Conservation (phyloP, 2,797 vertebrate genomes). For the Acestrorhynchus altus region DNA sequence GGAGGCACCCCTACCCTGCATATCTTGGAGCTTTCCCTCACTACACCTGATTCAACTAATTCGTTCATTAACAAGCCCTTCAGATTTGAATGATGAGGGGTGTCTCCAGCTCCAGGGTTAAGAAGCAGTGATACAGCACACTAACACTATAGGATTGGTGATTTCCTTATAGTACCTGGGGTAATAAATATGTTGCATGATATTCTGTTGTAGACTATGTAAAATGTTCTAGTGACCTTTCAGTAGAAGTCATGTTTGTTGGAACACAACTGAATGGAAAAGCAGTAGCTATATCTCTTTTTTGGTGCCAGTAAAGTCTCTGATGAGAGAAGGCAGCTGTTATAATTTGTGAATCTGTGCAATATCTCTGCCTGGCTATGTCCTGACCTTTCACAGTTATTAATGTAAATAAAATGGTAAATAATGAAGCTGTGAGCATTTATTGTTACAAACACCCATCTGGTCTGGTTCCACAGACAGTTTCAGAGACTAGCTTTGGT, state of each 20-base stretch:
- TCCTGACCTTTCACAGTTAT: constrained; percentile 30
- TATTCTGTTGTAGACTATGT: constrained; percentile 18
- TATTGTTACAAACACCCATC: neutral
- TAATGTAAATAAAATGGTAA: constrained; percentile 33
- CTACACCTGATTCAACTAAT: too few relatives aligned
- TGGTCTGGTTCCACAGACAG: too few relatives aligned
- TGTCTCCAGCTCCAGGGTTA: too few relatives aligned
- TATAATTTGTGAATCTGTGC: constrained; percentile 30
- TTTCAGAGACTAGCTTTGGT: too few relatives aligned
- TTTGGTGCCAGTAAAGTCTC: constrained; percentile 38
- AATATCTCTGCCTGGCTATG: constrained; percentile 37
- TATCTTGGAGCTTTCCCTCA: too few relatives aligned
- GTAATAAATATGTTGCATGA: constrained; percentile 46
- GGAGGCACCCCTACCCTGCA: too few relatives aligned
- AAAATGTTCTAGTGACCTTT: constrained; percentile 7
- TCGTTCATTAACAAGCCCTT: too few relatives aligned
- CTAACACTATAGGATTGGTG: neutral
- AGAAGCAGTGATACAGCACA: too few relatives aligned
- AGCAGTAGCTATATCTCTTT: neutral
- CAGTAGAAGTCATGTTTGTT: constrained; percentile 8
- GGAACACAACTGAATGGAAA: constrained; percentile 2
- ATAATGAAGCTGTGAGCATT: constrained; percentile 6
- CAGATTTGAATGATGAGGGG: too few relatives aligned
- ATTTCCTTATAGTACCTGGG: constrained; percentile 7
- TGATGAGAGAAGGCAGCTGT: constrained; percentile 40